Percentiles rank a stretch among this genome's conserved stretches.
Evolutionary conservation across 2,888 invertebrate species (phyloP).

Genomic region (Lissonota sp.): DNA sequence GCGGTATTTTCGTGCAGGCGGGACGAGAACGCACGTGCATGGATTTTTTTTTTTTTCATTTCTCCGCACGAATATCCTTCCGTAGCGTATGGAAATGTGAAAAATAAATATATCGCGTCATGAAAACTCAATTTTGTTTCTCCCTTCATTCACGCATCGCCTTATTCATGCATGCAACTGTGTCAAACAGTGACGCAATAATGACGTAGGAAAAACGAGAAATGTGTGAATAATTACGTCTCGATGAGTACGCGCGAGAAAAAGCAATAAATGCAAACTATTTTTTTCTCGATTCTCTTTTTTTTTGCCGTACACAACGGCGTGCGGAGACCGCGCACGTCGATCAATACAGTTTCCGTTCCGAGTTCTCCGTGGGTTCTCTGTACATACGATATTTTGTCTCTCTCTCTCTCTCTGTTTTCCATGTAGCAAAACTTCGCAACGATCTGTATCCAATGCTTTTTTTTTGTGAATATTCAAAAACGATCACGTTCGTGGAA

Average conservation of each 20-base stretch:
- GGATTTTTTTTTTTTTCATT: slow-evolving; percentile 3
- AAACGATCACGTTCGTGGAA: neutral
- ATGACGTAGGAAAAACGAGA: slow-evolving; percentile 4
- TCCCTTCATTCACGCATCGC: neutral
- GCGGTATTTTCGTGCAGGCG: slow-evolving; percentile 14
- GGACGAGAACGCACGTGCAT: neutral
- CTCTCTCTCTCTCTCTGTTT: neutral
- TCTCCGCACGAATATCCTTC: neutral
- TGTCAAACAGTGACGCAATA: slow-evolving; percentile 13
- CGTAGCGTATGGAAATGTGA: neutral
- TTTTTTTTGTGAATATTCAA: slow-evolving; percentile 13
- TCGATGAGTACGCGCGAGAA: slow-evolving; percentile 4
- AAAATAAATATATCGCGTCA: slow-evolving; percentile 15
- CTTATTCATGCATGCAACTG: neutral
- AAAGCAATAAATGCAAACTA: slow-evolving; percentile 3
- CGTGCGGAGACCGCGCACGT: slow-evolving; percentile 56
- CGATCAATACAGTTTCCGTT: slow-evolving; percentile 66
- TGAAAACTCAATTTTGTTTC: slow-evolving; percentile 7
- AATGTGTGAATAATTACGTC: neutral
- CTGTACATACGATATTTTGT: slow-evolving; percentile 29
- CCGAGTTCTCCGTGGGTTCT: slow-evolving; percentile 48
- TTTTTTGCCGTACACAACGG: slow-evolving; percentile 46
- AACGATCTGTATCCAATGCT: slow-evolving; percentile 34
- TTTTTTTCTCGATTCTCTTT: slow-evolving; percentile 1
- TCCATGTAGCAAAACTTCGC: slow-evolving; percentile 11